Conservation (phyloP, 2,113 vertebrate genomes). For the Oreotrochilus melanogaster region DNA sequence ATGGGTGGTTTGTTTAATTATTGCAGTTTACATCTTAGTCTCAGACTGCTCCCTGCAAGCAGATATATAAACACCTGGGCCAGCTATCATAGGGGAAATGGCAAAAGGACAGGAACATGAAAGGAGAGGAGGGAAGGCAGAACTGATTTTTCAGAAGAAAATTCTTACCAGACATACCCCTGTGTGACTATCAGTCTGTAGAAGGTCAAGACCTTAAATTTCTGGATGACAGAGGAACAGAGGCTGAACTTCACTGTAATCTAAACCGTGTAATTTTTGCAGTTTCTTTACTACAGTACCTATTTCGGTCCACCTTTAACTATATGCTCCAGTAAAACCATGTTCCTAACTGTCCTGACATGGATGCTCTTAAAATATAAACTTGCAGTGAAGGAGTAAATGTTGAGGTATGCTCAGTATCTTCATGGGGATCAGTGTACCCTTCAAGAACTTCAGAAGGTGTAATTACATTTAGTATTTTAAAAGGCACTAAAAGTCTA, state of each 20-base stretch:
- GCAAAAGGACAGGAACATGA: background rate
- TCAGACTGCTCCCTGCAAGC: background rate
- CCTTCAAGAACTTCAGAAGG: background rate
- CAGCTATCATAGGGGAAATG: background rate
- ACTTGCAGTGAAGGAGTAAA: background rate
- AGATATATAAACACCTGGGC: background rate
- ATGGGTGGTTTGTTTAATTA: background rate
- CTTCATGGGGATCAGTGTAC: background rate
- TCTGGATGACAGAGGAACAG: background rate
- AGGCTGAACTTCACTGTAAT: background rate
- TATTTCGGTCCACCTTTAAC: background rate
- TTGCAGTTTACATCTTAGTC: accelerated
- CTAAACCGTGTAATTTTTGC: background rate
- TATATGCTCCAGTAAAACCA: background rate
- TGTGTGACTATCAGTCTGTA: background rate
- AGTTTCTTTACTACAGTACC: background rate
- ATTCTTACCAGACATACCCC: background rate
- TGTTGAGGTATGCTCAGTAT: background rate
- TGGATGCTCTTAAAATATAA: background rate
- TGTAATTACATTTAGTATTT: background rate
- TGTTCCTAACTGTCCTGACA: background rate
- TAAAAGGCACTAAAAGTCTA: background rate
- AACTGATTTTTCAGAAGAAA: background rate
- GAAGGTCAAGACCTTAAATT: background rate
- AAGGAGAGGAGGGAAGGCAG: background rate